Evolutionary conservation across 2,888 invertebrate genomes (phyloP), one percentile per base, ranked within the genome.

Genomic region (Encarsia formosa): DNA sequence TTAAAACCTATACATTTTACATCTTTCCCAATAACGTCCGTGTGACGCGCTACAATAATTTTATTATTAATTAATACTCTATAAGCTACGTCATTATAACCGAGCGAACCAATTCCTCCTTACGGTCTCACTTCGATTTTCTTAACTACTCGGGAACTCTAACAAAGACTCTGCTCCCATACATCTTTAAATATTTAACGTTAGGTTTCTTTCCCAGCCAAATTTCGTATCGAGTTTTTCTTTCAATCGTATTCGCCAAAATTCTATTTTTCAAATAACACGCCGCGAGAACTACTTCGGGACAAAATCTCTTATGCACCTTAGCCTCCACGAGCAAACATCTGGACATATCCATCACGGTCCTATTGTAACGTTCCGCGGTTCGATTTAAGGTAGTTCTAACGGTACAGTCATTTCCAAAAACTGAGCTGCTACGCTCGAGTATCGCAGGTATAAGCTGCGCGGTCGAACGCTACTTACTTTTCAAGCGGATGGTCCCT

Each of bases 121-220:
- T 57, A 19, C 37, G 40, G 42, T 54, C 51, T 51, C 50, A 54
- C 46, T 54, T 50, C 6, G 26, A 35, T 13, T 19, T 19, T 41
- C 54, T 39, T 37, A 18, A 19, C 9, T n/a, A 4, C 31, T 54
- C 54, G 4, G 50, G 54, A 19, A 44, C 20, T 51, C 46, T 20
- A 16, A 57, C 54, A 45, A 51, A 57, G 31, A 49, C 50, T 45
- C 16, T 53, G 35, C 50, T 53, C 5, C 56, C 56, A 34, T 56
- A 58, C 11, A 56, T 19, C 23, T 41, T 50, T 29, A 52, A 41
- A 45, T 56, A 46, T 15, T 23, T 49, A 5, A 49, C 40, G 32
- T 54, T 24, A 5, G 58, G 58, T 32, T 47, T 54, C 29, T 39
- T 47, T 24, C 41, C 11, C 11, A 51, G 40, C n/a, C 51, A 43